phyloP scores from a whole-genome alignment of 2,797 vertebrate species.

The Lutra lutra region DNA sequence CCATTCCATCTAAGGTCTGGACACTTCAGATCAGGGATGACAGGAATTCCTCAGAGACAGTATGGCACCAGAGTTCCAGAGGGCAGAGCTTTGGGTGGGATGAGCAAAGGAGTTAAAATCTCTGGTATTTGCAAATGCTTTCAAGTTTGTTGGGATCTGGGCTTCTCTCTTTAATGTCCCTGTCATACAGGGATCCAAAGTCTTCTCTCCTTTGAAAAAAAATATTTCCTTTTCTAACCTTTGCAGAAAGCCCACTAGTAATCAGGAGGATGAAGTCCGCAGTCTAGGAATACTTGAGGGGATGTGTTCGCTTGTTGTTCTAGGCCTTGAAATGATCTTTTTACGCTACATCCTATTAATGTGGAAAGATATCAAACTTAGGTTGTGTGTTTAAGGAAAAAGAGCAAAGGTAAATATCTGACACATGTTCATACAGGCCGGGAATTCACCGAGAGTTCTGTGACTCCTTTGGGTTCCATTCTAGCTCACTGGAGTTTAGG shows the following conservation, averaged over 20 bases:
- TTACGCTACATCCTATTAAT: neutral
- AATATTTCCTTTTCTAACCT: neutral
- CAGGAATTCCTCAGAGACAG: rapidly evolving
- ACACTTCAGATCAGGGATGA: neutral
- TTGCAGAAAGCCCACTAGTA: neutral
- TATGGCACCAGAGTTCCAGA: neutral
- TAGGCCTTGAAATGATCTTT: neutral
- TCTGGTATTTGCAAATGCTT: neutral
- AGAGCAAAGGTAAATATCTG: neutral
- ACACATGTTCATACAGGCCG: neutral
- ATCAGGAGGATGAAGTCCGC: too few relatives aligned
- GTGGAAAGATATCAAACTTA: neutral
- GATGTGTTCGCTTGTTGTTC: neutral
- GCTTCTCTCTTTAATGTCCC: neutral
- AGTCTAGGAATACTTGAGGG: neutral
- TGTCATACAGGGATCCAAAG: neutral
- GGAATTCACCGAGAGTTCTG: neutral
- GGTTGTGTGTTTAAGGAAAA: neutral
- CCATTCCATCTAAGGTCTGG: neutral
- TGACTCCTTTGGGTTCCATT: neutral
- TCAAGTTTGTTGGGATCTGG: neutral
- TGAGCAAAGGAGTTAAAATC: neutral
- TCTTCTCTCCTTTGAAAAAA: neutral
- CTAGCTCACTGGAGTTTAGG: neutral
- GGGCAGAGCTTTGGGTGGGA: neutral